Conservation (phyloP, 2,797 vertebrate species). For the Clarias laeviceps region DNA sequence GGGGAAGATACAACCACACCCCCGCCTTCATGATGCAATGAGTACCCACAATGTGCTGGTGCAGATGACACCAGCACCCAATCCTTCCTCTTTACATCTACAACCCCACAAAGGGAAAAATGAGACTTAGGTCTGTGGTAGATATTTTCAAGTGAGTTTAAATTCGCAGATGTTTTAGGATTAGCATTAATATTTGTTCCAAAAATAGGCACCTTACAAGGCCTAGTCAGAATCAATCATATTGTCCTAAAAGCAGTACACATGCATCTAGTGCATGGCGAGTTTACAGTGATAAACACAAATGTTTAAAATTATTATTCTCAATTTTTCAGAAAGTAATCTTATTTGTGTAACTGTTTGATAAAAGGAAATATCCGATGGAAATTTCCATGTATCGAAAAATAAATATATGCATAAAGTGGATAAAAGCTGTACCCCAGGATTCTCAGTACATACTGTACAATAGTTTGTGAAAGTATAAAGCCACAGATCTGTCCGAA, state of each 20-base stretch:
- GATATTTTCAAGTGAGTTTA: neutral
- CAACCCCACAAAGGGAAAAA: neutral
- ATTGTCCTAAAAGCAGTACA: neutral
- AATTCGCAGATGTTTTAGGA: neutral
- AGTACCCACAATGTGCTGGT: constrained; percentile 64
- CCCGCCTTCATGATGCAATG: constrained; percentile 44
- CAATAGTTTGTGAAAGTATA: too few species aligned
- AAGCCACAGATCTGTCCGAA: too few species aligned
- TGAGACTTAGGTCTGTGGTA: neutral
- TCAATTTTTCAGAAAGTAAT: too few species aligned
- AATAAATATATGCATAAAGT: too few species aligned
- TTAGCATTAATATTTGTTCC: neutral
- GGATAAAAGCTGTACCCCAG: too few species aligned
- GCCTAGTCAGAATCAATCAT: neutral
- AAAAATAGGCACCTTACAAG: neutral
- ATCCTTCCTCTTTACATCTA: constrained; percentile 59
- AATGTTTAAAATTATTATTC: neutral
- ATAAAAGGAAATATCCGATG: too few species aligned
- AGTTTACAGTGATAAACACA: neutral
- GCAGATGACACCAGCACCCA: constrained; percentile 66
- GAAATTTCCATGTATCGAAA: too few species aligned
- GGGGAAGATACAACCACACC: constrained; percentile 67
- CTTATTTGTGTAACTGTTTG: too few species aligned
- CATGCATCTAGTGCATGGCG: neutral
- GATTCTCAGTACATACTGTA: too few species aligned